Percentiles rank a stretch among this genome's conserved stretches.
Conservation (phyloP, 1,140 invertebrate species). For the Lineus longissimus region DNA sequence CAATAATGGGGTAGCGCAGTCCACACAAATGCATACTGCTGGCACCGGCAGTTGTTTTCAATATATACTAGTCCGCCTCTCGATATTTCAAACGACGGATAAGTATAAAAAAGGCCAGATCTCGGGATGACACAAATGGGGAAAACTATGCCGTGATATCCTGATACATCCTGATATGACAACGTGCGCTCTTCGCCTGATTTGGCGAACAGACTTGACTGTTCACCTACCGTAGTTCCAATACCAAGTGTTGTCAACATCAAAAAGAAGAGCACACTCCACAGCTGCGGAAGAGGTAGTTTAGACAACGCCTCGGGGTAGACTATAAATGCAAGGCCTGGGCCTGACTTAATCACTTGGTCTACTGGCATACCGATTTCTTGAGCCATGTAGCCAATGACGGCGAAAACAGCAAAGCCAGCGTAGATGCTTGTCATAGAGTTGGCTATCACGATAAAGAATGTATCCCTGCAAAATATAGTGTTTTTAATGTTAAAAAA, state of each 20-base stretch:
- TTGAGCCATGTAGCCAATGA: constrained; percentile 66
- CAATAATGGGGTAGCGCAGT: no score
- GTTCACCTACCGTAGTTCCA: constrained; percentile 80
- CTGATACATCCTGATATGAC: no score
- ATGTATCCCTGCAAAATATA: constrained; percentile 65
- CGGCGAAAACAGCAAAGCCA: constrained; percentile 91
- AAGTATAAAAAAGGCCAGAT: no score
- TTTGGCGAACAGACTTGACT: no score
- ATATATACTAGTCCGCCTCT: no score
- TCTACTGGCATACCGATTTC: constrained; percentile 14
- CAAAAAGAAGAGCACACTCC: constrained; percentile 77
- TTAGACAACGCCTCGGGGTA: constrained; percentile 77
- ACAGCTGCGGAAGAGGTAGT: constrained; percentile 70
- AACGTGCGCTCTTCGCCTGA: no score
- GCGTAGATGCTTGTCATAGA: constrained; percentile 94
- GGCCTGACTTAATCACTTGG: constrained; percentile 50
- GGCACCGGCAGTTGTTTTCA: no score
- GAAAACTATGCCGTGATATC: no score
- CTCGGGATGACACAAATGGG: no score
- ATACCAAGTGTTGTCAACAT: constrained; percentile 91
- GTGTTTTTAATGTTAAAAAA: no score
- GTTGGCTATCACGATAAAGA: constrained; percentile 88
- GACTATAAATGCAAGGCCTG: constrained; percentile 75
- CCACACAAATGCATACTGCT: no score
- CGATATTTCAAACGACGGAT: no score